Base-by-base conservation (phyloP, 2,113 vertebrate species). In the Chascanopsetta lugubris region DNA sequence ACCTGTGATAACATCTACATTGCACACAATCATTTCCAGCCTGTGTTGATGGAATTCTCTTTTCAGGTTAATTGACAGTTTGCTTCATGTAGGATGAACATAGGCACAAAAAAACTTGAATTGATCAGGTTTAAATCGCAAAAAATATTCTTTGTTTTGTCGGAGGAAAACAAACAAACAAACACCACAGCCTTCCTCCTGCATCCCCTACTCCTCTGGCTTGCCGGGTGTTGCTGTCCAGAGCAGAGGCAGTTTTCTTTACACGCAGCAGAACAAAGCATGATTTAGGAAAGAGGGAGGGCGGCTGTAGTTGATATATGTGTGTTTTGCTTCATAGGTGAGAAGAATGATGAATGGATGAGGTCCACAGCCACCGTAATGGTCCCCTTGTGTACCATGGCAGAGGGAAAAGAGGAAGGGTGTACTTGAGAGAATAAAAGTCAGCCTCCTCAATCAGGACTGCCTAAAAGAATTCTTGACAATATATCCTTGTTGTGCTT, bases 401-500 rank as follows among this genome's bases (percentile, higher is more conserved):
- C 73, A 69, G 71, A 49, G 71, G 79, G 79, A 75, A 80, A 69
- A 72, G 73, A 70, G 73, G 69, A 80, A 84, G 82, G 61, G 77
- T 73, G 80, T 83, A 79, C 82, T 85, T 89, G 83, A 83, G 80
- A 85, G 71, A 84, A 85, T 79, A 83, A 85, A 87, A 87, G 78
- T 83, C 77, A 72, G 83, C 77, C 85, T 85, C 86, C 85, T 92
- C 89, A 91, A 91, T 92, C 88, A 90, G 88, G 73, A 83, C 85
- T 80, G 87, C 80, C 85, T 85, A 85, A 92, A 92, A 92, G 80
- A 87, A 79, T 86, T 79, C 84, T 69, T 87, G 88, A 90, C 89
- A 90, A 81, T 92, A 92, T 89, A 88, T 90, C 90, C 91, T 87
- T 81, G 72, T 90, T 92, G 90, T 86, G 82, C 78, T 83, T 80